phyloP scores from a whole-genome alignment of 2,888 invertebrate genomes.

The Andricus curvator region DNA sequence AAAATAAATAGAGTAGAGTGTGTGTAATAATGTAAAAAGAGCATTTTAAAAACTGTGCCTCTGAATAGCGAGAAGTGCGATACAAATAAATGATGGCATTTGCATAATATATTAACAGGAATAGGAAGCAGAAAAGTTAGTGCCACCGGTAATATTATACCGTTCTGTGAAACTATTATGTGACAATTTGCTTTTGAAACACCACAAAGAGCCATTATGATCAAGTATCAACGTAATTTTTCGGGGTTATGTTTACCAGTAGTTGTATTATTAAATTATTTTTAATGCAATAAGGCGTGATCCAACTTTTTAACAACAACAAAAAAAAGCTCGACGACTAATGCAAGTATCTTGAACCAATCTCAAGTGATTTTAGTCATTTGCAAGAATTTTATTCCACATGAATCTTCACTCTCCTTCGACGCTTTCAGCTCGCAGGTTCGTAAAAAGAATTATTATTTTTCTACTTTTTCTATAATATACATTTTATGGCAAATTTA shows the following conservation, averaged over 20 bases:
- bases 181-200: not conserved
- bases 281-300: not conserved
- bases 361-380: not conserved
- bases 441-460: not conserved
- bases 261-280: not conserved
- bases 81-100: not conserved
- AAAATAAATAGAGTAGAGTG: not conserved
- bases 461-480: not conserved
- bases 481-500: not conserved
- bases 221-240: not conserved
- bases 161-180: not conserved
- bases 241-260: not conserved
- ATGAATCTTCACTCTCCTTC: not conserved
- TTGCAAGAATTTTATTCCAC: not conserved
- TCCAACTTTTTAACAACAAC: not conserved
- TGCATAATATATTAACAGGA: slow-evolving; percentile 7
- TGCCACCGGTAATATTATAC: not conserved
- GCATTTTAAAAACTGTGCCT: not conserved
- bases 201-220: not conserved
- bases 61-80: not conserved
- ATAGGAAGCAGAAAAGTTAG: not conserved
- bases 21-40: not conserved
- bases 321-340: not conserved
- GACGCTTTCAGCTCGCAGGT: not conserved
- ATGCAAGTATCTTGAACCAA: not conserved